Base-by-base conservation (phyloP, 2,113 vertebrate species). In the Ictidomys tridecemlineatus region DNA sequence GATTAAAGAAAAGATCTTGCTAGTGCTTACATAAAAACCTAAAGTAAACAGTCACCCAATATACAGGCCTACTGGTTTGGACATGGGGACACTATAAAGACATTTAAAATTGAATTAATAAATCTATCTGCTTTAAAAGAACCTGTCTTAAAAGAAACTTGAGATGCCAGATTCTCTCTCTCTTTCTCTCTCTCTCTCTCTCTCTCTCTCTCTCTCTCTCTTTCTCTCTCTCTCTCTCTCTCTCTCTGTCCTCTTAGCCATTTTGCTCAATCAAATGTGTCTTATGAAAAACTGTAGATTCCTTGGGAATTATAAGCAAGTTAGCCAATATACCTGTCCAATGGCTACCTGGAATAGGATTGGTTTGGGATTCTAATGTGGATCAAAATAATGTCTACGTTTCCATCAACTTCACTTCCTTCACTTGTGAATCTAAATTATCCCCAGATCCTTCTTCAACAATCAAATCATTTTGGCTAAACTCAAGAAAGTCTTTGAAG, bases 1-100 rank as follows among this genome's bases (percentile, higher is more conserved):
- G 95, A 96, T 98, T 96, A 93, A 97, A 8, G 48, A 32, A 9
- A 95, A 72, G 73, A 94, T 69, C 93, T 97, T 97, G 12, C 72
- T 96, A 97, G 84, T 70, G 39, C 93, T 98, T 96, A 79, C 39
- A 74, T 94, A 73, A 97, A 97, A 82, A n/a, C 37, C 94, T 91
- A 89, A 97, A 95, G 26, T 86, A 97, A 97, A 97, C 5, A 96
- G 89, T 8, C 28, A 93, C 51, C 73, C 51, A 89, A n/a, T 69
- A 32, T n/a, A 94, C 20, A 89, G 70, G 95, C 18, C 37, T 56
- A 22, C n/a, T 79, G 30, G 20, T 16, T 69, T 90, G 48, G 26
- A 5, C 34, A 97, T 72, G 89, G 82, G 61, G 83, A 70, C 13
- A 12, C 11, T 61, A 69, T 69, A 58, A 96, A 87, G 34, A 76